Percentiles rank a stretch among this genome's conserved stretches.
phyloP scores from a whole-genome alignment of 2,888 invertebrate genomes.

The Esperia sulphurella region DNA sequence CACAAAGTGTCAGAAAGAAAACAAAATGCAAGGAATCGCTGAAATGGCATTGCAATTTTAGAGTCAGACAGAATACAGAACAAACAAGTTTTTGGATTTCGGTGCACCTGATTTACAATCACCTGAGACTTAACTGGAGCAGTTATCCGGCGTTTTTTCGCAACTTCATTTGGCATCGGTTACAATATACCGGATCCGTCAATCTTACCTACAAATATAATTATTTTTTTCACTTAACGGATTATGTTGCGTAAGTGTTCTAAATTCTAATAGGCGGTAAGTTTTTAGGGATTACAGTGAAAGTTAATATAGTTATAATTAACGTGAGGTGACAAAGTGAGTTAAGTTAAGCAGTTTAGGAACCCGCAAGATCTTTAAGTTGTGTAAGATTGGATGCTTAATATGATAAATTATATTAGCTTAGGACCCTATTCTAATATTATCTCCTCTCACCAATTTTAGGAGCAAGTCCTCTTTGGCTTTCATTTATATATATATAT shows the following conservation, averaged over 20 bases:
- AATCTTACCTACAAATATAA: slow-evolving; percentile 34
- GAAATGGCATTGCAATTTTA: not conserved
- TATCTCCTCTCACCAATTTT: too few species aligned
- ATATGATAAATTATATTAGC: not conserved
- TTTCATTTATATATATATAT: too few species aligned
- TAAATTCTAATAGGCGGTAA: slow-evolving; percentile 20
- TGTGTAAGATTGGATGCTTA: not conserved
- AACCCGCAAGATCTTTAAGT: not conserved
- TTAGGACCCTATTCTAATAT: not conserved
- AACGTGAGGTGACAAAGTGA: not conserved
- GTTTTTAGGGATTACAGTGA: slow-evolving; percentile 36
- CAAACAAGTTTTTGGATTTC: slow-evolving; percentile 39
- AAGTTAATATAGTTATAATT: slow-evolving; percentile 22
- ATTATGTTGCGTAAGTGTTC: slow-evolving; percentile 21
- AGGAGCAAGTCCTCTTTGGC: too few species aligned
- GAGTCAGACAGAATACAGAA: not conserved
- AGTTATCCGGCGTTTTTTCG: slow-evolving; percentile 40
- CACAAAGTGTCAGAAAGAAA: too few species aligned
- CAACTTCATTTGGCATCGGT: slow-evolving; percentile 14
- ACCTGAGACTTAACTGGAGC: slow-evolving; percentile 53
- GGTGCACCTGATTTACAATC: slow-evolving; percentile 42
- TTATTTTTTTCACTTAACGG: slow-evolving; percentile 29
- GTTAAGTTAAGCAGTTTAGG: not conserved
- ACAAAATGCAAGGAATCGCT: too few species aligned
- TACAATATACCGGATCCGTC: slow-evolving; percentile 38